Evolutionary conservation across 1,140 invertebrate genomes (phyloP).

Genomic region (Agrypnia vestita): DNA sequence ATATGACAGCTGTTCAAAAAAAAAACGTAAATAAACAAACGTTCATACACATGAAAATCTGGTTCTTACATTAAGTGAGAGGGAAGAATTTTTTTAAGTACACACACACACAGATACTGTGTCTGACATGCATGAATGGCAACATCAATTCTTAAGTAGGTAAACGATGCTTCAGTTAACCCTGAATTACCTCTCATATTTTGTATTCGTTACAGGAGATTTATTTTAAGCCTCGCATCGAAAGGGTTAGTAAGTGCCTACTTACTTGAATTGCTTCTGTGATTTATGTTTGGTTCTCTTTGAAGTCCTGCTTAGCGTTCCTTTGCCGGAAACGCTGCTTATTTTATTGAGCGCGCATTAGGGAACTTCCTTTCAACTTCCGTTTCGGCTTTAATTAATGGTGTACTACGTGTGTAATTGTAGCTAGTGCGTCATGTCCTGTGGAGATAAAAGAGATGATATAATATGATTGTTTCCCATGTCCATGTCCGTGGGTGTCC

Average conservation of each 20-base stretch:
- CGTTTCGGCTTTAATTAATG: conserved; percentile 27
- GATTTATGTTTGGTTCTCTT: conserved; percentile 16
- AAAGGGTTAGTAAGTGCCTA: neutral
- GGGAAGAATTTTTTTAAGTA: too few relatives aligned
- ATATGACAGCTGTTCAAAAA: too few relatives aligned
- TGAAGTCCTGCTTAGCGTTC: conserved; percentile 16
- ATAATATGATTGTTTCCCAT: conserved; percentile 25
- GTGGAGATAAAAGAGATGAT: neutral
- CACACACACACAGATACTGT: too few relatives aligned
- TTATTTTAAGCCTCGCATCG: too few relatives aligned
- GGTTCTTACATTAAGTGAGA: too few relatives aligned
- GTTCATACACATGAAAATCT: too few relatives aligned
- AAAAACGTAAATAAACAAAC: too few relatives aligned
- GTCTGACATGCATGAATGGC: too few relatives aligned
- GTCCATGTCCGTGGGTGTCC: conserved; percentile 23
- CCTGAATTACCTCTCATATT: too few relatives aligned
- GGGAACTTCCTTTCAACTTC: conserved; percentile 38
- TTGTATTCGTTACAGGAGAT: too few relatives aligned
- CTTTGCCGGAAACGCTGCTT: conserved; percentile 27
- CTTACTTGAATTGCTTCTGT: neutral
- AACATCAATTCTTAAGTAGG: too few relatives aligned
- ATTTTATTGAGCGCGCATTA: conserved; percentile 22
- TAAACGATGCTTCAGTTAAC: too few relatives aligned
- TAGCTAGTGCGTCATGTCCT: conserved; percentile 30
- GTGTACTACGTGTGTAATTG: conserved; percentile 19